Conservation (phyloP, 2,888 invertebrate species). For the Thymelicus acteon region DNA sequence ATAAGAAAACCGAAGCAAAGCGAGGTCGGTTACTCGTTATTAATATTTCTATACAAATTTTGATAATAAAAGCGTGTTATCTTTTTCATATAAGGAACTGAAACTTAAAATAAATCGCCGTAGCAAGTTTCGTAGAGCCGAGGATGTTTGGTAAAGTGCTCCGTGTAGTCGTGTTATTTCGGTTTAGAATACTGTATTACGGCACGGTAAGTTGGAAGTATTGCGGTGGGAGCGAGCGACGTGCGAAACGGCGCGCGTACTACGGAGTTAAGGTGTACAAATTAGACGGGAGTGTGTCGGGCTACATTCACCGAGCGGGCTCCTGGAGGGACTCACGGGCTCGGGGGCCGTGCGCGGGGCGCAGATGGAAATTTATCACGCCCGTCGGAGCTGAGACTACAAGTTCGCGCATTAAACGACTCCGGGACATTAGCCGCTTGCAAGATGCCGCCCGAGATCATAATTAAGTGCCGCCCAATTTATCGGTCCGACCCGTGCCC, state of each 20-base stretch:
- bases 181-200: conserved; percentile 31
- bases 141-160: conserved; percentile 16
- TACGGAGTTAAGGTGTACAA: conserved; percentile 42
- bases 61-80: not conserved
- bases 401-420: conserved; percentile 85
- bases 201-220: conserved; percentile 30
- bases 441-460: conserved; percentile 85
- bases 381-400: conserved; percentile 79
- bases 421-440: conserved; percentile 83
- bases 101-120: conserved; percentile 1
- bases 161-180: conserved; percentile 31
- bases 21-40: no score
- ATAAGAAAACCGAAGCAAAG: no score
- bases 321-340: conserved; percentile 48
- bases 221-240: conserved; percentile 21
- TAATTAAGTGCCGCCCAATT: conserved; percentile 85
- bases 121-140: conserved; percentile 10
- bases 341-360: conserved; percentile 57
- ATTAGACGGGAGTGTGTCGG: conserved; percentile 40
- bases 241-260: conserved; percentile 24
- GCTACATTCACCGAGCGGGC: conserved; percentile 43
- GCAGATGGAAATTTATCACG: conserved; percentile 82
- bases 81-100: not conserved
- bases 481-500: conserved; percentile 82
- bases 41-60: not conserved